These are phyloP conservation scores for Lithophane ornitopus DNA, from an alignment of 2,888 invertebrate genomes.

Conservation along the genomic window DNA sequence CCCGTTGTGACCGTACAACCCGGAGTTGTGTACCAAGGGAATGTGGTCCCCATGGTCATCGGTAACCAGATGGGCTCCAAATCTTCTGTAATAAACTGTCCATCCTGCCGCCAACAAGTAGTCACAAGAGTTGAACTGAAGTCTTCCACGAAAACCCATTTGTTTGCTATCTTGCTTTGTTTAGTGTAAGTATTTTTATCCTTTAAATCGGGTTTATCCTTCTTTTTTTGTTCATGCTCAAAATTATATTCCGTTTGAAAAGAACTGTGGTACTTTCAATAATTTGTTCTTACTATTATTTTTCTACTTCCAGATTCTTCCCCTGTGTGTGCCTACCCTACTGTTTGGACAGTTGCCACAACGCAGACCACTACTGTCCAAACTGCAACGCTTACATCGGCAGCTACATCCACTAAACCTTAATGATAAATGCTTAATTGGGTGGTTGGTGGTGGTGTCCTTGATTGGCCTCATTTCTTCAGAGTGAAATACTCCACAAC, in stretches of 20 bases:
- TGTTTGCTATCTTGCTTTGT: constrained; percentile 88
- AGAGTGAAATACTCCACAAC: background rate
- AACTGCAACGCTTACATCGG: constrained; percentile 90
- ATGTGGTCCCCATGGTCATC: constrained; percentile 45
- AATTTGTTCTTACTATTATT: background rate
- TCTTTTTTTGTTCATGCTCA: background rate
- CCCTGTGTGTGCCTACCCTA: constrained; percentile 90
- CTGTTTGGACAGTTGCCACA: constrained; percentile 89
- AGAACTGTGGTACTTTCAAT: background rate
- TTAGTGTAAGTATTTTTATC: constrained; percentile 59
- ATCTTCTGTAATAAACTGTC: constrained; percentile 78
- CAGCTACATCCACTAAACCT: constrained; percentile 73
- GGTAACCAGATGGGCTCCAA: constrained; percentile 71
- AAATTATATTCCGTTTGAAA: background rate
- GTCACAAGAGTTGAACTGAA: constrained; percentile 82
- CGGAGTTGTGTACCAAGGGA: constrained; percentile 24
- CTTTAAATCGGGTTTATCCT: too few species aligned
- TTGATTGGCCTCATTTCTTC: background rate
- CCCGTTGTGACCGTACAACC: constrained; percentile 14
- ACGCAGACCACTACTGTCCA: constrained; percentile 90
- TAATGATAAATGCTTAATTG: background rate
- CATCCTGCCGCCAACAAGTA: constrained; percentile 83
- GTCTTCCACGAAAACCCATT: constrained; percentile 88
- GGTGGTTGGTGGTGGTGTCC: too few species aligned
- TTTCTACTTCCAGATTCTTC: constrained; percentile 83